Conservation (phyloP, 2,888 invertebrate genomes). For the Drosophila mercatorum region DNA sequence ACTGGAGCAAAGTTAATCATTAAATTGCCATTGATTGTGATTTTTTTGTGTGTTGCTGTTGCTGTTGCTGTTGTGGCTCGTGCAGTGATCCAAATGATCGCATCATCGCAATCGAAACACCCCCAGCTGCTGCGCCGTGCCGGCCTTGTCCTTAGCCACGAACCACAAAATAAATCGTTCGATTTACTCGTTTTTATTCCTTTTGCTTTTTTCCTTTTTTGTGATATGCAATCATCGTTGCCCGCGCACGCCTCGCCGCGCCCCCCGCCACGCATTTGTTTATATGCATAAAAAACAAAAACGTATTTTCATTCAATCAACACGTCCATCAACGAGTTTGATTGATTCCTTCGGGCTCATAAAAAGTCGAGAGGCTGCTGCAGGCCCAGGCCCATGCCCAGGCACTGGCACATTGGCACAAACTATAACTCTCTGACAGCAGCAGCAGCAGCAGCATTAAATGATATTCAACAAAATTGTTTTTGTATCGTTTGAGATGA, state of each 20-base stretch:
- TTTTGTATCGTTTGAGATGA: conserved; percentile 1
- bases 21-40: conserved; percentile 76
- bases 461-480: conserved; percentile 54
- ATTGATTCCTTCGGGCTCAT: conserved; percentile 82
- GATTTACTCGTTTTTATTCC: conserved; percentile 55
- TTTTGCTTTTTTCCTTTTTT: conserved; percentile 16
- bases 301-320: conserved; percentile 82
- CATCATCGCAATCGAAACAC: conserved; percentile 30
- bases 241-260: conserved; percentile 5
- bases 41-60: conserved; percentile 11
- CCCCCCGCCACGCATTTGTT: conserved; percentile 52
- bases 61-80: conserved; percentile 58
- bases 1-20: conserved; percentile 71
- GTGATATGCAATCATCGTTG: conserved; percentile 49
- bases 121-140: not conserved
- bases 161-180: conserved; percentile 52
- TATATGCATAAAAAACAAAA: conserved; percentile 79
- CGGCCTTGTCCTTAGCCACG: conserved; percentile 4
- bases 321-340: conserved; percentile 82
- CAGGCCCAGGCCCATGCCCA: conserved; percentile 17
- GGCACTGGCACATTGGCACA: conserved; percentile 7
- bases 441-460: conserved; percentile 32
- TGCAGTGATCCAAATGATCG: conserved; percentile 61
- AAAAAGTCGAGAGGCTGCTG: conserved; percentile 61
- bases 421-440: no score